Base-by-base conservation (phyloP, 2,113 vertebrate species). In the Eclectus roratus region DNA sequence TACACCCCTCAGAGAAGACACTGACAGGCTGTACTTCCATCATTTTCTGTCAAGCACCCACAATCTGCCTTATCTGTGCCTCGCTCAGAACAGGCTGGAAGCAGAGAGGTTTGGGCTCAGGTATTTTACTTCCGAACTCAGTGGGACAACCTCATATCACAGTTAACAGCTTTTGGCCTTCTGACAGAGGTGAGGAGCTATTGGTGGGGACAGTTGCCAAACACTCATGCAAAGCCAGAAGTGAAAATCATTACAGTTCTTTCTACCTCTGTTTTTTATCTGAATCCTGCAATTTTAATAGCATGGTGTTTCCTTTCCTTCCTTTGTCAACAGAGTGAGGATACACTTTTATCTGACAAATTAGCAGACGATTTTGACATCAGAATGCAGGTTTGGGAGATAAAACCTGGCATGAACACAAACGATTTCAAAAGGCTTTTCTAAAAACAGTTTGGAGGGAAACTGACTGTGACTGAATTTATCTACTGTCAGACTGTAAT, bases 281-380 rank as follows among this genome's bases (percentile, higher is more conserved):
- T 74, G 79, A 41, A 58, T 58, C 46, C 49, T 39, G 65, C 55
- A 64, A 49, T 85, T 84, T 44, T 44, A 88, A 31, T 8, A 86
- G 64, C 69, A 17, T 6, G 20, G n/a, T 74, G 69, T 52, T 83
- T 80, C 41, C 71, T 44, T 52, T 46, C 50, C 43, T 58, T 70
- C 31, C 53, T 94, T 74, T 50, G 46, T 49, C 69, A 78, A 29
- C 52, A 12, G 1, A 20, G 39, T 8, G 41, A 80, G 44, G 43
- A 47, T 23, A 31, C 10, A 18, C 58, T 84, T 89, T 81, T 43
- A 64, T 55, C 84, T 74, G 47, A 46, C 69, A 92, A 87, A 94
- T 74, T 7, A 84, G 50, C 81, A 87, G 65, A 17, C 33, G 35
- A 68, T 50, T 92, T 3, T 89, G 93, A 85, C 1, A 39, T 47